Evolutionary conservation across 2,113 vertebrate genomes (phyloP), one percentile per base, ranked within the genome.

Genomic region (Seriola quinqueradiata): DNA sequence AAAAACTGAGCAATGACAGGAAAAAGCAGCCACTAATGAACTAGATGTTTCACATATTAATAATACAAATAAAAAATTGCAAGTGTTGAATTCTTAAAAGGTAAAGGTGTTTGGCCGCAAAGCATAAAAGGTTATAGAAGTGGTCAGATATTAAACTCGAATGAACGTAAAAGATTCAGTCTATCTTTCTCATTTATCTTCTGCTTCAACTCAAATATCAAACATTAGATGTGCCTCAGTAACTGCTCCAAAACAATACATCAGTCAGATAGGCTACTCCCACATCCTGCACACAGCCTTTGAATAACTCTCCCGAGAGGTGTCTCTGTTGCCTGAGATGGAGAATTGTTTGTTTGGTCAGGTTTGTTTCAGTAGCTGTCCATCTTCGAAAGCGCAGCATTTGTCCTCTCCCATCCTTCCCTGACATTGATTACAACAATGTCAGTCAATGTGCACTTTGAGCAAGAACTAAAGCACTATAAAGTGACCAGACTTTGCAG

Each of bases 281-380:
- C 23, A 57, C 12, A 34, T 16, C n/a, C 16, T 32, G 65, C 55
- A 25, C 14, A 21, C 21, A 69, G 17, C 48, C 61, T 55, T 25
- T 65, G 10, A 64, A 25, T 25, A 38, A 7, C 11, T 52, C 55
- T 19, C 28, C 9, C 19, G 28, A 46, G 34, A 42, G n/a, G n/a
- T 28, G 36, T 55, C 23, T 36, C 16, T 77, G 19, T 23, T 23
- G 38, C 36, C 50, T 66, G 3, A 1, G 34, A 65, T 66, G 50
- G 36, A 67, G 7, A 8, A 58, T 58, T 34, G 19, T 44, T 58
- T 57, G 19, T 38, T 66, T 21, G 17, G 23, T 75, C 23, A 55
- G 50, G 4, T 76, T 60, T 78, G 32, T 28, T 70, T 70, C n/a
- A 40, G 16, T 52, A 32, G 66, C 46, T 68, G 28, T 77, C 64